Conservation (phyloP, 2,797 vertebrate species). For the Crenichthys baileyi region DNA sequence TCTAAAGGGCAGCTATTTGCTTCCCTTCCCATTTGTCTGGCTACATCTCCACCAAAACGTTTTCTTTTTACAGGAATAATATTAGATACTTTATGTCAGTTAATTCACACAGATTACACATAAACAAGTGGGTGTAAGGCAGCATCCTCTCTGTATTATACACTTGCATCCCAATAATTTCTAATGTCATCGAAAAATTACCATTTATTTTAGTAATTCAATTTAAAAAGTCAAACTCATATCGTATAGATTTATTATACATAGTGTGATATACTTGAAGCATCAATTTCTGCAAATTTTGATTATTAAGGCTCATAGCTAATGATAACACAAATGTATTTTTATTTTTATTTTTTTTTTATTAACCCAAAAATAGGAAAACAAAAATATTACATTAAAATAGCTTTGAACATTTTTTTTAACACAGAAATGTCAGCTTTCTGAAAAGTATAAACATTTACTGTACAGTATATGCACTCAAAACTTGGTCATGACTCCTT, state of each 20-base stretch:
- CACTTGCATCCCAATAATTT: not conserved
- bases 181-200: not conserved
- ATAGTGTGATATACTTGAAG: too few species aligned
- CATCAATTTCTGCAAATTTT: too few species aligned
- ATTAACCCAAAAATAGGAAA: not conserved
- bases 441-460: not conserved
- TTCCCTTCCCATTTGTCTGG: slow-evolving; percentile 44
- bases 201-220: not conserved
- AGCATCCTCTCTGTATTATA: slow-evolving; percentile 31
- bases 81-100: slow-evolving; percentile 22
- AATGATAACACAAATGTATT: too few species aligned
- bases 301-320: not conserved
- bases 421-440: too few species aligned
- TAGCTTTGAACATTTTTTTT: not conserved
- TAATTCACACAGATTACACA: slow-evolving; percentile 26
- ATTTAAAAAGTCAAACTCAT: not conserved
- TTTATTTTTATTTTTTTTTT: too few species aligned
- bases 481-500: not conserved
- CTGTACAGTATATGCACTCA: not conserved
- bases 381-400: not conserved
- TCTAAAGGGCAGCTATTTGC: slow-evolving; percentile 65
- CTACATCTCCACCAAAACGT: slow-evolving; percentile 27
- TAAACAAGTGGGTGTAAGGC: slow-evolving; percentile 18
- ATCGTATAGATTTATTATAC: not conserved
- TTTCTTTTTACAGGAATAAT: slow-evolving; percentile 44